Evolutionary conservation across 2,888 invertebrate genomes (phyloP).

Genomic region (Empis livida): DNA sequence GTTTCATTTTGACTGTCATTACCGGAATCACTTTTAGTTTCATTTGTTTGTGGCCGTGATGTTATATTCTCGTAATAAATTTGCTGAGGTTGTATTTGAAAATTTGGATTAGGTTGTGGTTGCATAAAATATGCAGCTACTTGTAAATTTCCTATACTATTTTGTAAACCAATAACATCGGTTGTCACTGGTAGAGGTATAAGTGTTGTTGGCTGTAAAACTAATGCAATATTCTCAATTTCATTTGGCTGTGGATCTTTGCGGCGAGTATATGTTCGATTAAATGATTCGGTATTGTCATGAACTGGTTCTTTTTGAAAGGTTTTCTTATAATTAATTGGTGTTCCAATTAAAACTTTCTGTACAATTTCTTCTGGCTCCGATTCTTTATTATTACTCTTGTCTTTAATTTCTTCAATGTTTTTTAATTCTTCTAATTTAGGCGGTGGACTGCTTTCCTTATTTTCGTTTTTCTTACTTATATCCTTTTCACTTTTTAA

Average conservation of each 20-base stretch:
- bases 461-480: background rate
- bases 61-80: background rate
- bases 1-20: conserved; percentile 3
- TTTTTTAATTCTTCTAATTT: conserved; percentile 3
- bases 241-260: conserved; percentile 16
- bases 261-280: conserved; percentile 6
- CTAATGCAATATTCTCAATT: conserved; percentile 30
- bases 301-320: conserved; percentile 1
- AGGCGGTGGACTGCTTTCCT: background rate
- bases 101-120: background rate
- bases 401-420: background rate
- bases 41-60: background rate
- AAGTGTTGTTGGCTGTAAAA: conserved; percentile 33
- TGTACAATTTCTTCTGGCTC: conserved; percentile 19
- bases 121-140: conserved; percentile 34
- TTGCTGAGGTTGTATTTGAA: background rate
- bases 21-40: background rate
- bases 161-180: conserved; percentile 32
- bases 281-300: conserved; percentile 1
- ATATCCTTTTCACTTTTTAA: background rate
- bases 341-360: conserved; percentile 33
- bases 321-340: conserved; percentile 32
- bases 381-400: background rate
- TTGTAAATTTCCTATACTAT: conserved; percentile 32
- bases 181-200: conserved; percentile 33